phyloP scores from a whole-genome alignment of 2,113 vertebrate genomes.

The Carassius carassius region DNA sequence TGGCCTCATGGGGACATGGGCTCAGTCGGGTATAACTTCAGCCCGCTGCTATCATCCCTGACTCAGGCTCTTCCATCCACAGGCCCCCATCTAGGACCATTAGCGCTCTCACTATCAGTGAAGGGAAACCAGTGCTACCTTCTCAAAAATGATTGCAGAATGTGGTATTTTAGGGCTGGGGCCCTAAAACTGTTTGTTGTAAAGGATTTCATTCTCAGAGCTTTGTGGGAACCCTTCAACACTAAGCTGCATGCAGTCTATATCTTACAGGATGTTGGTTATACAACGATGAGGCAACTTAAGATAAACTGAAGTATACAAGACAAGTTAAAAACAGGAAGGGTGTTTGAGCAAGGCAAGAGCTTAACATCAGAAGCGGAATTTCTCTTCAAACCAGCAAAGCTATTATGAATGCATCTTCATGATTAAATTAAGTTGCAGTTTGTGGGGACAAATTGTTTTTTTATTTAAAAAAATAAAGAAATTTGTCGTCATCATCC shows the following conservation, averaged over 20 bases:
- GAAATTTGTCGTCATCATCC: no score
- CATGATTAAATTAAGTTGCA: no score
- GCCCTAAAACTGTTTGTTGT: not conserved
- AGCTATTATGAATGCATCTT: not conserved
- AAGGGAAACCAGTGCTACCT: conserved; percentile 14
- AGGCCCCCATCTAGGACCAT: conserved; percentile 18
- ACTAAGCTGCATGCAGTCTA: not conserved
- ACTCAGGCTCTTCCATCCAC: not conserved
- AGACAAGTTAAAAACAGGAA: conserved; percentile 2
- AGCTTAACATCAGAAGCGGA: no score
- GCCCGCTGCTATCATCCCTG: conserved; percentile 9
- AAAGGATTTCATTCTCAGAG: not conserved
- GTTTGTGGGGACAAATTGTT: no score
- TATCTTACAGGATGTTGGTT: not conserved
- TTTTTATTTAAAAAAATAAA: no score
- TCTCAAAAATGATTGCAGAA: not conserved
- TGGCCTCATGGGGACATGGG: not conserved
- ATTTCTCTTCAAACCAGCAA: not conserved
- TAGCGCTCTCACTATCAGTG: conserved; percentile 12
- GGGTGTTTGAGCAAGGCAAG: not conserved
- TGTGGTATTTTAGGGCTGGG: conserved; percentile 5
- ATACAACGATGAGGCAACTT: conserved; percentile 18
- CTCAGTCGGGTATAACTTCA: conserved; percentile 6
- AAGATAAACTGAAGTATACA: not conserved
- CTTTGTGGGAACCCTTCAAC: not conserved